Base-by-base conservation (phyloP, 2,113 vertebrate genomes). In the Cephalopholis sonnerati region DNA sequence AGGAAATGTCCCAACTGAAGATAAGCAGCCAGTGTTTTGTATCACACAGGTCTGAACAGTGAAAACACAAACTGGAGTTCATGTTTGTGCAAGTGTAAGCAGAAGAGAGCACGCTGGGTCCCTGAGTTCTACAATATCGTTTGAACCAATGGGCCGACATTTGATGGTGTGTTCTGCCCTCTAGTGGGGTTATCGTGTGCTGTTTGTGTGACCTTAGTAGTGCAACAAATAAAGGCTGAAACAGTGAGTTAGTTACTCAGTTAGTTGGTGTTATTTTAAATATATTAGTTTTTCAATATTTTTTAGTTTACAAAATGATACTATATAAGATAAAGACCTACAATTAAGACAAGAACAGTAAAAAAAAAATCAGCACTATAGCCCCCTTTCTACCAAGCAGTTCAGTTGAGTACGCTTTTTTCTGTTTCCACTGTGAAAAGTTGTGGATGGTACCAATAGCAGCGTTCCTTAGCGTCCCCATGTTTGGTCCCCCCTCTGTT, bases 141-240 rank as follows among this genome's bases (percentile, higher is more conserved):
- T 4, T n/a, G 3, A 65, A 24, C 29, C n/a, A 20, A 13, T 46
- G 44, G 5, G 44, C 15, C 2, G 6, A 6, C 1, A 24, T 77
- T 41, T 67, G 0, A 29, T 58, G 53, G 84, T 53, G 25, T 44
- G 4, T 61, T 61, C 25, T 70, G 39, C 83, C 92, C 83, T 90
- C 93, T 91, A 87, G 81, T 91, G 92, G 84, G 51, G 7, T 2
- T 8, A 11, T 13, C 24, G 7, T 15, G 29, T 22, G 20, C 20
- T 8, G 3, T 61, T 46, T 4, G 25, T 41, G 41, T 39, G 20
- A 17, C 50, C 15, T 27, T 20, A 25, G 11, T n/a, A 15, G 39
- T 46, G 12, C 29, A 58, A n/a, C 16, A 57, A 62, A 76, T 48
- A 18, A 2, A 2, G 25, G 20, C 1, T 64, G 25, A 80, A n/a